These are phyloP conservation scores for Oryzias curvinotus DNA, from an alignment of 2,113 vertebrate species.

Conservation along the genomic window DNA sequence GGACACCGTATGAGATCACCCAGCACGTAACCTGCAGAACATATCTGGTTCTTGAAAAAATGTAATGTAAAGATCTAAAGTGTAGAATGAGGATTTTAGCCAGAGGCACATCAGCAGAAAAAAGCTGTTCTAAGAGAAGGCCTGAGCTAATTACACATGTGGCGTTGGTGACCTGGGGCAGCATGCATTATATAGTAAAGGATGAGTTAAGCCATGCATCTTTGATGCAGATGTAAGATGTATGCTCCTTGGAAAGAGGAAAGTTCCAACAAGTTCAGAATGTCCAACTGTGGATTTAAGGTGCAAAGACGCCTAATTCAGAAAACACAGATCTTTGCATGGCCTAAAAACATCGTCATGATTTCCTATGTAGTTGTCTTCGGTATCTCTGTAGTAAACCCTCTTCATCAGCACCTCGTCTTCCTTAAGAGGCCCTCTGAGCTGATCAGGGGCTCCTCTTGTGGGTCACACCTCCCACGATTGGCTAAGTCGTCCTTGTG, in stretches of 20 bases:
- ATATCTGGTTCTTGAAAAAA: too few relatives aligned
- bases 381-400: too few relatives aligned
- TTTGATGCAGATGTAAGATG: slow-evolving; percentile 48
- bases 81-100: neutral
- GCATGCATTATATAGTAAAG: slow-evolving; percentile 64
- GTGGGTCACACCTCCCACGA: too few relatives aligned
- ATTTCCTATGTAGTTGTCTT: too few relatives aligned
- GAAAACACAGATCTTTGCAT: neutral
- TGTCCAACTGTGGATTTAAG: neutral
- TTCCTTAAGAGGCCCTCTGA: too few relatives aligned
- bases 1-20: too few relatives aligned
- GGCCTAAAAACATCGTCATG: too few relatives aligned
- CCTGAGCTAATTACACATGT: neutral
- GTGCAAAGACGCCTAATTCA: neutral
- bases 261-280: neutral
- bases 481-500: too few relatives aligned
- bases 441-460: too few relatives aligned
- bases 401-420: too few relatives aligned
- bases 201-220: slow-evolving; percentile 49
- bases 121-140: neutral
- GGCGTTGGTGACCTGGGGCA: slow-evolving; percentile 45
- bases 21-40: too few relatives aligned
- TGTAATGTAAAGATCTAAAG: too few relatives aligned
- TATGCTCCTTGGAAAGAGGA: slow-evolving; percentile 17
- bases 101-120: neutral